Percentiles rank a stretch among this genome's conserved stretches.
phyloP scores from a whole-genome alignment of 2,113 vertebrate species.

The Pomatostomus ruficeps region DNA sequence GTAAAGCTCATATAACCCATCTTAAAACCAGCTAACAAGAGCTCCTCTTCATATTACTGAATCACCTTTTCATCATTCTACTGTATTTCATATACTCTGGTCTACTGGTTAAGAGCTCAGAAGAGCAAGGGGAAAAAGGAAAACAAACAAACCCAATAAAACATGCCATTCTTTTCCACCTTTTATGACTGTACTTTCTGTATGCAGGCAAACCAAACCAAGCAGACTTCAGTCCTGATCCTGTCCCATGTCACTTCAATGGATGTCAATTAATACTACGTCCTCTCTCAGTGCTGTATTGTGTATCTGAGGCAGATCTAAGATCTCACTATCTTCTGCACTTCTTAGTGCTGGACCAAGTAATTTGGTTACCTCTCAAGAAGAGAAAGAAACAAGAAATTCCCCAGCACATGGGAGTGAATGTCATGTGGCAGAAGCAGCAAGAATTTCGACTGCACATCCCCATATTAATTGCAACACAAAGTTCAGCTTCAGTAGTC shows the following conservation, averaged over 20 bases:
- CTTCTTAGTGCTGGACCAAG: neutral
- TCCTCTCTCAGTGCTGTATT: neutral
- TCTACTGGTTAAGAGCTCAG: neutral
- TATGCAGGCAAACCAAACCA: neutral
- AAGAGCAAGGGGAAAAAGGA: neutral
- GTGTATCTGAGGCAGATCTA: neutral
- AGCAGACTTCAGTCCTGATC: neutral
- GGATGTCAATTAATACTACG: accelerated
- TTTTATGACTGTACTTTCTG: neutral
- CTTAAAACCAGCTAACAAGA: neutral
- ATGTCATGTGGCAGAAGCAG: neutral
- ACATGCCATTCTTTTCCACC: neutral
- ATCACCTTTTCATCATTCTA: neutral
- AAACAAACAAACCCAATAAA: neutral
- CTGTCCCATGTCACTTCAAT: accelerated
- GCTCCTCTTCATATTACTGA: neutral
- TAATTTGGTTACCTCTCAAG: neutral
- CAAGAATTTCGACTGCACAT: accelerated
- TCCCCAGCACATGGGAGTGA: neutral
- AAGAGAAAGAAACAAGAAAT: neutral
- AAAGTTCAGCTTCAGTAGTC: neutral
- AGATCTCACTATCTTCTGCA: neutral
- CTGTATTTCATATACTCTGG: neutral
- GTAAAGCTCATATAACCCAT: neutral
- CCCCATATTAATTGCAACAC: neutral